These are phyloP conservation scores for Gymnorhina tibicen DNA, from an alignment of 2,113 vertebrate genomes.

Conservation along the genomic window DNA sequence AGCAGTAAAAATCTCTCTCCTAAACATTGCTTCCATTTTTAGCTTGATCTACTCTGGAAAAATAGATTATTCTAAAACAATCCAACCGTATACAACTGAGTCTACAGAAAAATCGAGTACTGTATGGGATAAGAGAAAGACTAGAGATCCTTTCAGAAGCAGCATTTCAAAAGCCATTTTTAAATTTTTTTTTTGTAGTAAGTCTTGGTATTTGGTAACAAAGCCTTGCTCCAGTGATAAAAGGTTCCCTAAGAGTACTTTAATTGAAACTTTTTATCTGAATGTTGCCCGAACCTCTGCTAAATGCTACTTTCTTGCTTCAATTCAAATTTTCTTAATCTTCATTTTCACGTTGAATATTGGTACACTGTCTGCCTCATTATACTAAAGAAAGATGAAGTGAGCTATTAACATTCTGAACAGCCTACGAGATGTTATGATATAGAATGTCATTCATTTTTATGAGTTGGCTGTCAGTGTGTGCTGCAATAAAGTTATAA, in stretches of 20 bases:
- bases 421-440: conserved; percentile 75
- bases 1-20: not conserved
- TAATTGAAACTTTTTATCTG: conserved; percentile 81
- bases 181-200: conserved; percentile 5
- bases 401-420: conserved; percentile 80
- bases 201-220: conserved; percentile 46
- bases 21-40: not conserved
- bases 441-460: conserved; percentile 83
- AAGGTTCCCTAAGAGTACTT: conserved; percentile 62
- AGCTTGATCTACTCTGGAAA: not conserved
- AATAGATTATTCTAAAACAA: conserved; percentile 10
- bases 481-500: conserved; percentile 76
- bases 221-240: conserved; percentile 53
- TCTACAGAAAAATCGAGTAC: not conserved
- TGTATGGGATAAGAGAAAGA: not conserved
- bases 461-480: conserved; percentile 78
- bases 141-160: not conserved
- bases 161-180: conserved; percentile 16
- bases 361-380: conserved; percentile 75
- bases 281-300: conserved; percentile 65
- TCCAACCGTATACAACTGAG: not conserved
- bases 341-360: conserved; percentile 74
- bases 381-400: conserved; percentile 79
- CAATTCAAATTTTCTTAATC: conserved; percentile 76
- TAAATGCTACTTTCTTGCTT: conserved; percentile 69